Evolutionary conservation across 2,797 vertebrate genomes (phyloP).

Genomic region (Threskiornis aethiopicus): DNA sequence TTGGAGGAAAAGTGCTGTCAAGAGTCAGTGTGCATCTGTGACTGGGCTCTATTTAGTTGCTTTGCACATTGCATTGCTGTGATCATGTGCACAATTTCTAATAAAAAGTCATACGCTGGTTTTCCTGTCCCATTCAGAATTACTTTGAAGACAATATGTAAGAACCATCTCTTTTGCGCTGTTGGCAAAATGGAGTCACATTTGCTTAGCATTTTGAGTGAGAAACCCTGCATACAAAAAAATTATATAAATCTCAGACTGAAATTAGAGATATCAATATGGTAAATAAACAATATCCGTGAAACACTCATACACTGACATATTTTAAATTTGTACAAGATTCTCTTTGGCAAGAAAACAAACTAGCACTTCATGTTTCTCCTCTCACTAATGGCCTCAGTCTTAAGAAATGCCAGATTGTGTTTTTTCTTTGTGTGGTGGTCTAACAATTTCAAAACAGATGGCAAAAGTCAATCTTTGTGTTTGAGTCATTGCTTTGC

Average conservation of each 20-base stretch:
- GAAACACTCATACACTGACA: neutral
- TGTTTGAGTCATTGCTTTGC: neutral
- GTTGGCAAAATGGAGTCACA: neutral
- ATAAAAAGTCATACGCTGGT: neutral
- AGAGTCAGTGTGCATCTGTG: neutral
- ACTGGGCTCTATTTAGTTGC: neutral
- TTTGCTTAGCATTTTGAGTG: neutral
- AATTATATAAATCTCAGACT: neutral
- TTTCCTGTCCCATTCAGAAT: neutral
- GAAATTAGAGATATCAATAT: neutral
- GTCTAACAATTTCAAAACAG: conserved; percentile 52
- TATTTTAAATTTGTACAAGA: conserved; percentile 6
- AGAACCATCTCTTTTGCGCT: neutral
- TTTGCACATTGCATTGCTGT: neutral
- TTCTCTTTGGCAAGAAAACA: conserved; percentile 26
- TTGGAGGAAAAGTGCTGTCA: neutral
- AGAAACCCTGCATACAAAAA: neutral
- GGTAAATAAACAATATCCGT: conserved; percentile 22
- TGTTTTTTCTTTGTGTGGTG: neutral
- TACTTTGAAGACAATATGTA: neutral
- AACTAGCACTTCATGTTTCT: conserved; percentile 55
- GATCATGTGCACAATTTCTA: neutral
- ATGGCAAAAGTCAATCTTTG: conserved; percentile 11
- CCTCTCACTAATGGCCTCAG: neutral
- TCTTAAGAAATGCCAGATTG: conserved; percentile 41